A percentile compares a stretch with the other conserved stretches of the same genome.
phyloP scores from a whole-genome alignment of 2,888 invertebrate species.

The Eupithecia exiguata region DNA sequence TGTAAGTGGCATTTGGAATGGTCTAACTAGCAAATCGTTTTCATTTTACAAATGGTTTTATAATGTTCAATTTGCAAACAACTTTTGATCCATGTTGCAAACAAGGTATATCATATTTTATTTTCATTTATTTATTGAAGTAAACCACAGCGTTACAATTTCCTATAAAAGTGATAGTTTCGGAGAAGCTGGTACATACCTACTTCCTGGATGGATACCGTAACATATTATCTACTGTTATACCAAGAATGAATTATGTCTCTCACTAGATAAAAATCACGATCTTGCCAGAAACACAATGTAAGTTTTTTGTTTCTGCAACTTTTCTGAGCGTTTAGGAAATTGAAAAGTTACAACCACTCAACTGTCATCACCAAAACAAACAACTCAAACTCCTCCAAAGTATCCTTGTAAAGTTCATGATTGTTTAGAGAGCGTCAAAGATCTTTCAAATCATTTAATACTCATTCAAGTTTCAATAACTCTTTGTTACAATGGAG shows the following conservation, averaged over 20 bases:
- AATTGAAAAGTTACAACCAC: conserved; percentile 10
- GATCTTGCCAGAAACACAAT: neutral
- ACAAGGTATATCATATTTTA: too few relatives aligned
- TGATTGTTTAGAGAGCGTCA: conserved; percentile 10
- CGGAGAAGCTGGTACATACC: too few relatives aligned
- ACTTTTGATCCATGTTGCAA: too few relatives aligned
- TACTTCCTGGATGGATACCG: too few relatives aligned
- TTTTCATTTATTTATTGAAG: too few relatives aligned
- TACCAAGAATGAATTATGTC: neutral
- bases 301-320: neutral
- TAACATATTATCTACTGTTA: too few relatives aligned
- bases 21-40: too few relatives aligned
- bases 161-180: too few relatives aligned
- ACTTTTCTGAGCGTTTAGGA: neutral
- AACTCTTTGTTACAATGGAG: neutral
- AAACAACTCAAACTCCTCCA: conserved; percentile 11
- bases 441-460: conserved; percentile 1
- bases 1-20: too few relatives aligned
- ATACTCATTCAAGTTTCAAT: conserved; percentile 1
- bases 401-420: neutral
- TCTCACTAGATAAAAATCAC: neutral
- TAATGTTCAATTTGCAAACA: too few relatives aligned
- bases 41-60: too few relatives aligned
- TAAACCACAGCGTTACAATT: too few relatives aligned
- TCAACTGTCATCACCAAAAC: conserved; percentile 22